phyloP scores from a whole-genome alignment of 2,888 invertebrate genomes.

The Mechanitis messenoides region DNA sequence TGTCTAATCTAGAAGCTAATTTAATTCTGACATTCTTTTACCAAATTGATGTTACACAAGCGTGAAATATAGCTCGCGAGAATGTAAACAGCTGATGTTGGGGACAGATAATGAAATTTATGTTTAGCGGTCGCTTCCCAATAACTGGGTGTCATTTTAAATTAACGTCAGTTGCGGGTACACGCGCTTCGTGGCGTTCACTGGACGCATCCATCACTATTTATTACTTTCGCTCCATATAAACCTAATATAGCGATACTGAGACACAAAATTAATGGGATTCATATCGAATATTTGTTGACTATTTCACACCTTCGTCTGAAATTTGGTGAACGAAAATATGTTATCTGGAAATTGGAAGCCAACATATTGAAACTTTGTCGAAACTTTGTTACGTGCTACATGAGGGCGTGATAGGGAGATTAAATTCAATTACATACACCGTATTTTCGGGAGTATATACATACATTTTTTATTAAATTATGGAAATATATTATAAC shows the following conservation, averaged over 20 bases:
- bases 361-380: constrained; percentile 24
- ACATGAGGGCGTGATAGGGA: constrained; percentile 16
- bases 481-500: background rate
- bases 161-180: constrained; percentile 42
- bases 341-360: constrained; percentile 14
- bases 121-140: constrained; percentile 34
- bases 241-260: constrained; percentile 24
- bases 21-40: constrained; percentile 7
- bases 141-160: constrained; percentile 42
- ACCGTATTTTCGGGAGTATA: background rate
- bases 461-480: background rate
- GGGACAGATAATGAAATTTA: constrained; percentile 42
- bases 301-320: constrained; percentile 26
- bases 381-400: constrained; percentile 25
- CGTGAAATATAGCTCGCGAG: constrained; percentile 9
- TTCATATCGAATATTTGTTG: constrained; percentile 31
- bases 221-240: constrained; percentile 37
- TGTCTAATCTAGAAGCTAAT: background rate
- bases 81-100: constrained; percentile 33
- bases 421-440: constrained; percentile 9
- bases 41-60: constrained; percentile 10
- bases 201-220: constrained; percentile 38
- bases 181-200: constrained; percentile 21
- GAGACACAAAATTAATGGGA: constrained; percentile 31
- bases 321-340: constrained; percentile 24